phyloP scores from a whole-genome alignment of 2,113 vertebrate genomes.

The Propithecus coquereli region DNA sequence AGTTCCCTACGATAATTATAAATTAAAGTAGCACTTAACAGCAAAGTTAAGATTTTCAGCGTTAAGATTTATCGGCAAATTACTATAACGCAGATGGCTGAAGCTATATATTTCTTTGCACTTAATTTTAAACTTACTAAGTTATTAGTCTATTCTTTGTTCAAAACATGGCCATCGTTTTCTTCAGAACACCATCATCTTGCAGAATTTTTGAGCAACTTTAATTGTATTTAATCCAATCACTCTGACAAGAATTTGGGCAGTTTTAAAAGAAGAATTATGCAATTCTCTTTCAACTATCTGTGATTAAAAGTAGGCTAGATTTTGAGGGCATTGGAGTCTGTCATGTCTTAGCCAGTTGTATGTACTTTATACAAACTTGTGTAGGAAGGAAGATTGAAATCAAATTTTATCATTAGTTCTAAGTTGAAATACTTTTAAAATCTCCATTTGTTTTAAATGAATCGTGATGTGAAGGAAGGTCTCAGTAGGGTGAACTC shows the following conservation, averaged over 20 bases:
- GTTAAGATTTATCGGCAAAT: background rate
- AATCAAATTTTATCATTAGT: constrained; percentile 32
- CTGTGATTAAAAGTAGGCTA: background rate
- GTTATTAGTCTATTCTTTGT: constrained; percentile 5
- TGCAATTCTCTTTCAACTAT: constrained; percentile 40
- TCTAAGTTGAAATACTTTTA: background rate
- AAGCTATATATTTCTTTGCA: background rate
- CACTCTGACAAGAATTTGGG: constrained; percentile 22
- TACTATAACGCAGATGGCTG: background rate
- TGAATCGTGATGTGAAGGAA: constrained; percentile 22
- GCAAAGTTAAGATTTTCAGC: constrained; percentile 5
- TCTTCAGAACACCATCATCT: background rate
- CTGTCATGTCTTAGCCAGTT: background rate
- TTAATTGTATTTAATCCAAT: constrained; percentile 50
- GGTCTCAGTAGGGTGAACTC: background rate
- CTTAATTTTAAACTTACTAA: constrained; percentile 33
- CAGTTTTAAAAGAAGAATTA: constrained; percentile 26
- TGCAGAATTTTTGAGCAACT: constrained; percentile 40
- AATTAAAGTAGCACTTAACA: background rate
- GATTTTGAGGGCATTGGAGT: background rate
- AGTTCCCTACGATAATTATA: background rate
- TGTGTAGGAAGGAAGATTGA: background rate
- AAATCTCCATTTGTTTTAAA: constrained; percentile 1
- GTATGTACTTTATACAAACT: constrained; percentile 12
- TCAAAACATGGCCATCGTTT: constrained; percentile 13